A percentile compares a stretch with the other conserved stretches of the same genome.
Evolutionary conservation across 2,113 vertebrate species (phyloP).

Genomic region (Callionymus lyra): DNA sequence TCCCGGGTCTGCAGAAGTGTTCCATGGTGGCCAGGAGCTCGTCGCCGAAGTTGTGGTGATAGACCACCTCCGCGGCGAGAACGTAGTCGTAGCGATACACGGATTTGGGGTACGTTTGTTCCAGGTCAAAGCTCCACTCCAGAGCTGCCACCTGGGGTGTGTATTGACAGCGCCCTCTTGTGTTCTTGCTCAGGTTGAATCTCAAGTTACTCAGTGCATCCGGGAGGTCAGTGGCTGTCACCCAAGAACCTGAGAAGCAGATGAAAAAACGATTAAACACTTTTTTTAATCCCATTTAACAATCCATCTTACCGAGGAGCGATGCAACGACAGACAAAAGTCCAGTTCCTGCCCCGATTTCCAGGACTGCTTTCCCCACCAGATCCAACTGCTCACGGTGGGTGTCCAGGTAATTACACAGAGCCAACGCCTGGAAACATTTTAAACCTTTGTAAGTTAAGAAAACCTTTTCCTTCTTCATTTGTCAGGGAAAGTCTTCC

Average conservation of each 20-base stretch:
- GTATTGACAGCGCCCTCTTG: conserved; percentile 54
- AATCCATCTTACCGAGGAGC: conserved; percentile 40
- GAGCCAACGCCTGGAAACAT: conserved; percentile 67
- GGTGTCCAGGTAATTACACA: conserved; percentile 79
- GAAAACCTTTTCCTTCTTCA: too few species aligned
- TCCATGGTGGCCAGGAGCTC: conserved; percentile 78
- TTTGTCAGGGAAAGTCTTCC: too few species aligned
- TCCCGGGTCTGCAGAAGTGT: conserved; percentile 78
- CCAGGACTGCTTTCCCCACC: conserved; percentile 75
- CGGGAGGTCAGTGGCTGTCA: conserved; percentile 82
- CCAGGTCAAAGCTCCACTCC: conserved; percentile 74
- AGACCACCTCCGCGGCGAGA: conserved; percentile 84
- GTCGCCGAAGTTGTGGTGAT: conserved; percentile 75
- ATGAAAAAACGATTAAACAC: neutral
- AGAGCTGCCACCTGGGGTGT: conserved; percentile 73
- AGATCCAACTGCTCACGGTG: conserved; percentile 71
- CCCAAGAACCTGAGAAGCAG: conserved; percentile 72
- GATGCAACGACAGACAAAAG: conserved; percentile 55
- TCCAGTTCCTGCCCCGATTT: conserved; percentile 84
- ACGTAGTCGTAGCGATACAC: conserved; percentile 77
- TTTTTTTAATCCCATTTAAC: too few species aligned
- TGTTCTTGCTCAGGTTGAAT: conserved; percentile 78
- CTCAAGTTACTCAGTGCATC: conserved; percentile 76
- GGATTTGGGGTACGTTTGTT: conserved; percentile 62
- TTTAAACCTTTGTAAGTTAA: too few species aligned